phyloP scores from a whole-genome alignment of 1,140 invertebrate species.

The Drosophila nannoptera region DNA sequence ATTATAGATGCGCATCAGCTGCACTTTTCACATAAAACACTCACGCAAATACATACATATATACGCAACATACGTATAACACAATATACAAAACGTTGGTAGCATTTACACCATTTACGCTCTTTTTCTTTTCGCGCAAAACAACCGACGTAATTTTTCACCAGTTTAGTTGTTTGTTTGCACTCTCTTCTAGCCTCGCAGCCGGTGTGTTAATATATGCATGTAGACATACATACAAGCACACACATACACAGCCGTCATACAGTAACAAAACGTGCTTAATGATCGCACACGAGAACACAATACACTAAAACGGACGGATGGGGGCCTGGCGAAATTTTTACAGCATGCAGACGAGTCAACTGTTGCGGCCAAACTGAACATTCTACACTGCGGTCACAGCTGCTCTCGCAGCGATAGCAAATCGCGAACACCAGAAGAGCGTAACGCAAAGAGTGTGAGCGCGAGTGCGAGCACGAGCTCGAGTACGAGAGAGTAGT shows the following conservation, averaged over 20 bases:
- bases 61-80: conserved; percentile 1
- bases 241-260: conserved; percentile 23
- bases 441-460: conserved; percentile 15
- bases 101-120: conserved; percentile 19
- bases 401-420: conserved; percentile 44
- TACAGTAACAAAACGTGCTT: conserved; percentile 55
- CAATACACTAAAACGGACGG: conserved; percentile 40
- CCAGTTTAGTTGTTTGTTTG: conserved; percentile 32
- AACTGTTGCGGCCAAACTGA: conserved; percentile 73
- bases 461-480: not conserved
- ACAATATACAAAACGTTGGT: conserved; percentile 17
- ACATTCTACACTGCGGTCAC: conserved; percentile 54
- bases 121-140: conserved; percentile 16
- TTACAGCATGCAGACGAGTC: conserved; percentile 70
- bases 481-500: conserved; percentile 30
- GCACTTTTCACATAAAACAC: conserved; percentile 54
- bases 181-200: conserved; percentile 23
- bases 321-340: conserved; percentile 35
- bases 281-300: conserved; percentile 51
- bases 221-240: conserved; percentile 1
- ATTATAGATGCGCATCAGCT: conserved; percentile 51
- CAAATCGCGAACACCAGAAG: conserved; percentile 34
- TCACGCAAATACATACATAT: conserved; percentile 1
- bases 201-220: conserved; percentile 20
- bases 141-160: conserved; percentile 27